A percentile compares a stretch with the other conserved stretches of the same genome.
Evolutionary conservation across 2,113 vertebrate genomes (phyloP).

Genomic region (Recurvirostra avosetta): DNA sequence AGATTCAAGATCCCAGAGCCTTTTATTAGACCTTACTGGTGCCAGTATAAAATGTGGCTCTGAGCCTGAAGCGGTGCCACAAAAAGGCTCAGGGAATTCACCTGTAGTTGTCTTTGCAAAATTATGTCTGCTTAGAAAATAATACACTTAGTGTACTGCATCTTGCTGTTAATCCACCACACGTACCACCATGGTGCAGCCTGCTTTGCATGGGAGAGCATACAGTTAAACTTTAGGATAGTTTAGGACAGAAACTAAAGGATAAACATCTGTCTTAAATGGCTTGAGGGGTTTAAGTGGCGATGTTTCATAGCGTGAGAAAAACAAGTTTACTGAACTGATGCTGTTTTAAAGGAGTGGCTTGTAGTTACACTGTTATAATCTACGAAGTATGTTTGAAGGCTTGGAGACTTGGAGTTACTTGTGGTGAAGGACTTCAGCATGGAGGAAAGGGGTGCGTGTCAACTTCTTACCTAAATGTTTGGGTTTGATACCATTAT

Average conservation of each 20-base stretch:
- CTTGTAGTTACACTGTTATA: too few relatives aligned
- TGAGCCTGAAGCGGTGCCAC: not conserved
- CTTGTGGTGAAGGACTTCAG: not conserved
- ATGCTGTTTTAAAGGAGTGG: not conserved
- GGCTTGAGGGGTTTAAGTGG: not conserved
- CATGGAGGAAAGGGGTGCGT: not conserved
- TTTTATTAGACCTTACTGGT: not conserved
- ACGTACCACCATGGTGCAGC: not conserved
- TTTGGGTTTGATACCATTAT: not conserved
- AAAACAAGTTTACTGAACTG: not conserved
- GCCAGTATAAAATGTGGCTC: not conserved
- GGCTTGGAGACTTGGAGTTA: not conserved
- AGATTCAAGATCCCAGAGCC: not conserved
- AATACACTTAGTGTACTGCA: rapidly evolving
- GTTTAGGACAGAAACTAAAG: not conserved
- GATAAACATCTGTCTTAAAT: not conserved
- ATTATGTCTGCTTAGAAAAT: not conserved
- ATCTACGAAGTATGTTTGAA: not conserved
- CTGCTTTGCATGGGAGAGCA: not conserved
- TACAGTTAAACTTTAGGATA: not conserved
- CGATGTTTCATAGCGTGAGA: not conserved
- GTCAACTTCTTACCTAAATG: not conserved
- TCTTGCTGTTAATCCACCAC: not conserved
- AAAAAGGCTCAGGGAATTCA: not conserved
- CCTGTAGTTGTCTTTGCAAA: not conserved